A percentile compares a stretch with the other conserved stretches of the same genome.
Evolutionary conservation across 2,888 invertebrate species (phyloP).

Genomic region (Hirtodrosophila duncani): DNA sequence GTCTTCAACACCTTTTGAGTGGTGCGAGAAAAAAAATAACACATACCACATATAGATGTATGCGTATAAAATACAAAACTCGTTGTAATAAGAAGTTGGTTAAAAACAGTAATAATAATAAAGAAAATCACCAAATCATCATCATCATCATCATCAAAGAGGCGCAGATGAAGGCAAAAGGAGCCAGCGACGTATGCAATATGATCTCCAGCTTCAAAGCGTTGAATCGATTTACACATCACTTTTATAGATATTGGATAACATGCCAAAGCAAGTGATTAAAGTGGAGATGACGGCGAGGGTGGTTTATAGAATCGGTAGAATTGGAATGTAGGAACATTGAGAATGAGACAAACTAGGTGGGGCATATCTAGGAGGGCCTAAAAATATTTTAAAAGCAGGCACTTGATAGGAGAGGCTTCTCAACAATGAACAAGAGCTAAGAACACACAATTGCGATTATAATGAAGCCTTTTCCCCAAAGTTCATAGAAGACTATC

Average conservation of each 20-base stretch:
- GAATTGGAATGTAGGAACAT: too few relatives aligned
- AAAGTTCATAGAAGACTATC: too few relatives aligned
- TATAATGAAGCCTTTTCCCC: too few relatives aligned
- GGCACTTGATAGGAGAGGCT: too few relatives aligned
- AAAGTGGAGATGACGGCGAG: conserved; percentile 24
- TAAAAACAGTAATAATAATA: conserved; percentile 73
- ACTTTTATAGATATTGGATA: conserved; percentile 25
- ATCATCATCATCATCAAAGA: conserved; percentile 65
- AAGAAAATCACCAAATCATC: conserved; percentile 73
- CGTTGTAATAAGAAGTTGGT: conserved; percentile 72
- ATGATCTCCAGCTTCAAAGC: conserved; percentile 56
- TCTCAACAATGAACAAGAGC: too few relatives aligned
- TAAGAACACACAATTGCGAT: too few relatives aligned
- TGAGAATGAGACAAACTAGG: too few relatives aligned
- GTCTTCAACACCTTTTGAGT: conserved; percentile 72
- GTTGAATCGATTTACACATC: conserved; percentile 72
- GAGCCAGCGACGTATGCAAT: conserved; percentile 24
- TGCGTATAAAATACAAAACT: conserved; percentile 46
- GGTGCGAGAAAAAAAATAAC: conserved; percentile 28
- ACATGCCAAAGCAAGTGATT: conserved; percentile 13
- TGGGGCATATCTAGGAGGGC: too few relatives aligned
- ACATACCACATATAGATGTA: background rate
- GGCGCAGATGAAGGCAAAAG: too few relatives aligned
- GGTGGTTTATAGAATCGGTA: conserved; percentile 15
- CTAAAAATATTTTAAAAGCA: too few relatives aligned